Evolutionary conservation across 2,888 invertebrate species (phyloP), one percentile per base, ranked within the genome.

Genomic region (Eupithecia subumbrata): DNA sequence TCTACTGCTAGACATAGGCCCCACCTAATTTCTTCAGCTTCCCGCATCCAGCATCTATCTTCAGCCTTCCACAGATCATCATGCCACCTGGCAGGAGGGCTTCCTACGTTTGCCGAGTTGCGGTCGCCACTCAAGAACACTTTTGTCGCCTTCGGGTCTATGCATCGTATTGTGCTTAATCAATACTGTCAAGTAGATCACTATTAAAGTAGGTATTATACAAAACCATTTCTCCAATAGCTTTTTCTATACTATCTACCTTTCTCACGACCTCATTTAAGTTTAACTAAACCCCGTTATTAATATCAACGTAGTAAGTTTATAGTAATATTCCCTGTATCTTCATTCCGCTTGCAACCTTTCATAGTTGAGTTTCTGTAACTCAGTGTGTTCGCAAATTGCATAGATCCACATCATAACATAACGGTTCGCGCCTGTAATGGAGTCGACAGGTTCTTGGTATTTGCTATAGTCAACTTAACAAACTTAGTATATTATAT

Each of bases 341-440:
- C 9, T n/a, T 52, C 9, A 52, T n/a, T 52, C 7, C 63, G 7
- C 12, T 16, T 25, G 25, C 30, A 63, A 16, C 34, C 25, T 30
- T 64, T 30, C 34, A 64, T 18, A 64, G 64, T 18, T 34, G 9
- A 16, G 64, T 64, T 37, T 66, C 66, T 66, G 34, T 66, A n/a
- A 66, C 37, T 37, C 66, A 37, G 37, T 66, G 40, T n/a, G 66
- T 37, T 70, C 75, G 79, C 81, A 82, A 81, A 82, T 82, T 81
- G 79, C 78, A 77, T 69, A 75, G 77, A 82, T 77, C 78, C 76
- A 77, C 80, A 81, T 79, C 82, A 82, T 82, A 82, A 82, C 82
- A 82, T 82, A 82, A 82, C 82, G 82, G 80, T 72, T 69, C 69
- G 76, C 70, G 64, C 64, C 70, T 68, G 75, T 74, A 75, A 77